A percentile compares a stretch with the other conserved stretches of the same genome.
Conservation (phyloP, 2,888 invertebrate genomes). For the Girardia tigrina region DNA sequence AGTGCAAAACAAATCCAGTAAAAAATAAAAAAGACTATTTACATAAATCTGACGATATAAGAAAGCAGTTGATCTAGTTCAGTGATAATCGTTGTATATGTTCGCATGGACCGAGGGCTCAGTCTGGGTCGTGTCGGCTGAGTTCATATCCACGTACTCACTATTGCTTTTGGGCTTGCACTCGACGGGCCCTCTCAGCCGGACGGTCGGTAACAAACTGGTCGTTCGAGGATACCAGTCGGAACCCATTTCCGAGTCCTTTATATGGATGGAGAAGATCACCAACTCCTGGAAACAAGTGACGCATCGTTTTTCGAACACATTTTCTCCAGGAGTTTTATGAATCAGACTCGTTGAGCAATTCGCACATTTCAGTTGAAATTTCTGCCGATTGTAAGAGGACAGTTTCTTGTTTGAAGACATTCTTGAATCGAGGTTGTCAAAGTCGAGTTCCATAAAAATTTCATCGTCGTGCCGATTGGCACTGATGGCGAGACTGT, state of each 20-base stretch:
- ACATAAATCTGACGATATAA: constrained; percentile 5
- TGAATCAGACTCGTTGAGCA: not conserved
- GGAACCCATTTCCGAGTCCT: not conserved
- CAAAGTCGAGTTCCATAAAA: constrained; percentile 14
- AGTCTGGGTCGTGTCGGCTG: not conserved
- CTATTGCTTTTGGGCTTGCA: not conserved
- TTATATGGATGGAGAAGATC: not conserved
- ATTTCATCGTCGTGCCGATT: not conserved
- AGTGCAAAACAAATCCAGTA: not conserved
- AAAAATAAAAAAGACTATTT: not conserved
- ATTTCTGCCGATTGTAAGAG: not conserved
- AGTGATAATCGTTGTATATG: not conserved
- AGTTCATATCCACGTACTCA: not conserved
- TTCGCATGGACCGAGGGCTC: not conserved
- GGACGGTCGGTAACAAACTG: not conserved
- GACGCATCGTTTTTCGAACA: not conserved
- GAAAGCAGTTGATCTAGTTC: not conserved
- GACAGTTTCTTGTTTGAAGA: not conserved
- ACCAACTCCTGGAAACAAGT: not conserved
- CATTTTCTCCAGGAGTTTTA: not conserved
- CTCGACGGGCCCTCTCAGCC: not conserved
- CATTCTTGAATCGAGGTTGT: not conserved
- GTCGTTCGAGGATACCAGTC: not conserved
- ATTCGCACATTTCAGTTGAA: not conserved
- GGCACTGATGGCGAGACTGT: constrained; percentile 3